Evolutionary conservation across 2,797 vertebrate genomes (phyloP).

Genomic region (Sebastes iracundus): DNA sequence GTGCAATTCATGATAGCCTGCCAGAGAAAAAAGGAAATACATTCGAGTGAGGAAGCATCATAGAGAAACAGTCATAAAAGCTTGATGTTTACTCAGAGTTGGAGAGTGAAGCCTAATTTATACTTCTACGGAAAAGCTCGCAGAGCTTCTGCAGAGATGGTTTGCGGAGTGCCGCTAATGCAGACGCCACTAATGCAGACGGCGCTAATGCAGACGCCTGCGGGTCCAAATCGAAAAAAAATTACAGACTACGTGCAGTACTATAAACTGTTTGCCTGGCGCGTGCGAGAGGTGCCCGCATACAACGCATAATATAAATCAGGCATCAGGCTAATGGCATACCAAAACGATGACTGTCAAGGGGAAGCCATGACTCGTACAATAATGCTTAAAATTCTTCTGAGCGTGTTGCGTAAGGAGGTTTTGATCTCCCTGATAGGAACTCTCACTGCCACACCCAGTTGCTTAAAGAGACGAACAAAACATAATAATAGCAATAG

Average conservation of each 20-base stretch:
- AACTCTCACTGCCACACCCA: constrained; percentile 31
- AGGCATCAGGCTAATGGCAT: not conserved
- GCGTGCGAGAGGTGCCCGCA: too few species aligned
- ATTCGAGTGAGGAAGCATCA: not conserved
- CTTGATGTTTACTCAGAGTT: constrained; percentile 37
- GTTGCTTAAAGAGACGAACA: not conserved
- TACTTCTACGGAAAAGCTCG: too few species aligned
- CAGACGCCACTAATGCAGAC: too few species aligned
- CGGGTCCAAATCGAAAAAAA: too few species aligned
- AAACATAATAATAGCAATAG: not conserved
- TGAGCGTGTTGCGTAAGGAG: not conserved
- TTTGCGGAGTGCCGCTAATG: too few species aligned
- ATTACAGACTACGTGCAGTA: too few species aligned
- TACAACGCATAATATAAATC: too few species aligned
- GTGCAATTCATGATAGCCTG: not conserved
- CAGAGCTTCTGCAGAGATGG: too few species aligned
- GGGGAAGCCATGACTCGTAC: constrained; percentile 19
- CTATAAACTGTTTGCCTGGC: too few species aligned
- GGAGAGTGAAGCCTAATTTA: not conserved
- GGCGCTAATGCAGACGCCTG: too few species aligned
- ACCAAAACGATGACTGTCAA: not conserved
- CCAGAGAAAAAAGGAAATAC: too few species aligned
- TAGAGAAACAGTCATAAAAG: not conserved
- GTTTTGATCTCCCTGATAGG: not conserved
- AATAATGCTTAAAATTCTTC: constrained; percentile 29